Conservation (phyloP, 2,797 vertebrate species). For the Esox masquinongy region DNA sequence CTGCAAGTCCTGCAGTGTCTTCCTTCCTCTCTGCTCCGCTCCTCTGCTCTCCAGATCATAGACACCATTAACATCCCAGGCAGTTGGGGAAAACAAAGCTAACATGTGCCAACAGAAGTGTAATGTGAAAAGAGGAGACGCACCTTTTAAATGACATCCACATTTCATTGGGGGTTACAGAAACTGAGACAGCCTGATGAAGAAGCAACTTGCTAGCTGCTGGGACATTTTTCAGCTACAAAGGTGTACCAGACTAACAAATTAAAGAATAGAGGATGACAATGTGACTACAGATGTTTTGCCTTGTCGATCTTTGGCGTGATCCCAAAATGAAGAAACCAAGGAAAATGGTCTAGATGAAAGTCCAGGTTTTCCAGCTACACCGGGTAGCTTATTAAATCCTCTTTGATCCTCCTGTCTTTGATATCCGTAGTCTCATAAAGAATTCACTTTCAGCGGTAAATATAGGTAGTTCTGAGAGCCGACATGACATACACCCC, state of each 20-base stretch:
- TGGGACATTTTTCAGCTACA: slow-evolving; percentile 80
- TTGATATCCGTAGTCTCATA: slow-evolving; percentile 99
- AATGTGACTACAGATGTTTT: slow-evolving; percentile 89
- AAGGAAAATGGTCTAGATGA: slow-evolving; percentile 87
- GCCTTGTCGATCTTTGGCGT: slow-evolving; percentile 86
- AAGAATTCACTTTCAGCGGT: slow-evolving; percentile 99
- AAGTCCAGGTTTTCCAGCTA: slow-evolving; percentile 89
- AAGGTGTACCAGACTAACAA: slow-evolving; percentile 87
- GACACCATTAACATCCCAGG: slow-evolving; percentile 9
- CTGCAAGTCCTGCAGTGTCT: not conserved
- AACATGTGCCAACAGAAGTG: slow-evolving; percentile 39
- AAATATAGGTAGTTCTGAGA: slow-evolving; percentile 99
- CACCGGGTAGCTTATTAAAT: slow-evolving; percentile 99
- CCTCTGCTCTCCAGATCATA: slow-evolving; percentile 4
- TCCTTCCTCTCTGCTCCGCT: not conserved
- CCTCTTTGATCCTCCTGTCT: slow-evolving; percentile 95
- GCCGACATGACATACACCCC: slow-evolving; percentile 90
- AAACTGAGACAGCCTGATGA: slow-evolving; percentile 53
- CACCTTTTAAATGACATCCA: slow-evolving; percentile 51
- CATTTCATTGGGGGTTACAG: slow-evolving; percentile 53
- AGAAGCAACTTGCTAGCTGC: slow-evolving; percentile 54
- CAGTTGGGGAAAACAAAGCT: slow-evolving; percentile 25
- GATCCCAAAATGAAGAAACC: slow-evolving; percentile 82
- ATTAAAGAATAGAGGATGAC: slow-evolving; percentile 92
- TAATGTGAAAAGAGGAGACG: slow-evolving; percentile 47